Conservation (phyloP, 2,888 invertebrate genomes). For the Neoascia interrupta region DNA sequence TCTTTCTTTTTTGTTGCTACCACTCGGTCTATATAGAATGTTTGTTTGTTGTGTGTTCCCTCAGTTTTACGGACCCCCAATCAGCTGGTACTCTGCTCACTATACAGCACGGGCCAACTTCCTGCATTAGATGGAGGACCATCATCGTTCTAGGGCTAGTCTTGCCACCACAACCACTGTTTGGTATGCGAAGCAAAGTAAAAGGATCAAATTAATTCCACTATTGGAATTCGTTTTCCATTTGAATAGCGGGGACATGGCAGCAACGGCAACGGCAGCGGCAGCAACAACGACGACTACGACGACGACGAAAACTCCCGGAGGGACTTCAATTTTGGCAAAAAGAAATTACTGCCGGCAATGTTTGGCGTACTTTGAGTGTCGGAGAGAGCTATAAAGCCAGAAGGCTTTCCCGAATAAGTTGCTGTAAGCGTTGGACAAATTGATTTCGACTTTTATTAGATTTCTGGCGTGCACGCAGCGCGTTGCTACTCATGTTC, state of each 20-base stretch:
- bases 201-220: conserved; percentile 69
- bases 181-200: conserved; percentile 68
- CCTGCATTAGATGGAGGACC: conserved; percentile 35
- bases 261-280: too few species aligned
- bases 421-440: conserved; percentile 60
- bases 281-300: not conserved
- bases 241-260: conserved; percentile 32
- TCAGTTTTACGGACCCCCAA: conserved; percentile 47
- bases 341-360: conserved; percentile 63
- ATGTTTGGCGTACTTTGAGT: conserved; percentile 63
- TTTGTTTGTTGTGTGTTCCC: conserved; percentile 62
- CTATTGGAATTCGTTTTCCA: conserved; percentile 66
- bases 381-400: conserved; percentile 45
- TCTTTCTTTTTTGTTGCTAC: not conserved
- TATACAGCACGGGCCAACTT: conserved; percentile 36
- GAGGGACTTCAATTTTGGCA: conserved; percentile 47
- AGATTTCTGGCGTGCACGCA: conserved; percentile 42
- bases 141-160: not conserved
- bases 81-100: conserved; percentile 35
- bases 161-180: conserved; percentile 10
- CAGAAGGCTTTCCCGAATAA: conserved; percentile 57
- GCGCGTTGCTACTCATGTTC: conserved; percentile 12
- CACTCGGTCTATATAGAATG: not conserved
- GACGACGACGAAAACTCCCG: conserved; percentile 17
- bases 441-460: conserved; percentile 69